Evolutionary conservation across 30 jellyfish, hydroid and myxozoan species (phyloP).

Genomic region (Hydractinia symbiolongicarpus): DNA sequence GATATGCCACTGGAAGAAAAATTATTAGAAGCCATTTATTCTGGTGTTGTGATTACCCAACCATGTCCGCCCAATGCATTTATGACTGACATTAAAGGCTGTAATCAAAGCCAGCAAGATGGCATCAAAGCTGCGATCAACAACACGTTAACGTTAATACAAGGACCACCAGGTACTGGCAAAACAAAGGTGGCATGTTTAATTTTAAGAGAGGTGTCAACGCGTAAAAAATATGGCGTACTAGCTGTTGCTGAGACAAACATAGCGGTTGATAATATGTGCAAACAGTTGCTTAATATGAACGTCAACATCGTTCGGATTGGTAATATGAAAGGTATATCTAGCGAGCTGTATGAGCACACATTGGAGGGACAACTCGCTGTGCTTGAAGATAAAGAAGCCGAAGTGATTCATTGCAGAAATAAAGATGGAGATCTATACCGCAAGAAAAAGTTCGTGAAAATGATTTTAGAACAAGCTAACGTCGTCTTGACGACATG

Average conservation of each 20-base stretch:
- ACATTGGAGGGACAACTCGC: constrained; percentile 24
- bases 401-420: background rate
- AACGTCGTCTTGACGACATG: constrained; percentile 20
- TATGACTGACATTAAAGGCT: background rate
- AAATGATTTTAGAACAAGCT: background rate
- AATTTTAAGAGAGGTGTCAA: constrained; percentile 8
- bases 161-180: constrained; percentile 41
- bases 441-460: background rate
- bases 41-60: no score
- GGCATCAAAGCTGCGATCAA: constrained; percentile 20
- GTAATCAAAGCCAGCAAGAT: background rate
- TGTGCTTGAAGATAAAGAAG: constrained; percentile 12
- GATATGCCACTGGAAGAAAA: background rate
- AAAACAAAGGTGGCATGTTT: constrained; percentile 31
- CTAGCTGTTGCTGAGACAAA: constrained; percentile 34
- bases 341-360: constrained; percentile 23
- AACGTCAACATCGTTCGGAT: constrained; percentile 17
- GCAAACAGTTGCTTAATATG: background rate
- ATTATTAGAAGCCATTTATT: background rate
- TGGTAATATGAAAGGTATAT: constrained; percentile 17
- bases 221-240: background rate
- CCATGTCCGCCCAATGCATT: background rate
- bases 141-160: constrained; percentile 13
- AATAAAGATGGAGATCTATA: background rate
- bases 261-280: constrained; percentile 28